phyloP scores from a whole-genome alignment of 2,113 vertebrate species.

The Notothenia rossii region DNA sequence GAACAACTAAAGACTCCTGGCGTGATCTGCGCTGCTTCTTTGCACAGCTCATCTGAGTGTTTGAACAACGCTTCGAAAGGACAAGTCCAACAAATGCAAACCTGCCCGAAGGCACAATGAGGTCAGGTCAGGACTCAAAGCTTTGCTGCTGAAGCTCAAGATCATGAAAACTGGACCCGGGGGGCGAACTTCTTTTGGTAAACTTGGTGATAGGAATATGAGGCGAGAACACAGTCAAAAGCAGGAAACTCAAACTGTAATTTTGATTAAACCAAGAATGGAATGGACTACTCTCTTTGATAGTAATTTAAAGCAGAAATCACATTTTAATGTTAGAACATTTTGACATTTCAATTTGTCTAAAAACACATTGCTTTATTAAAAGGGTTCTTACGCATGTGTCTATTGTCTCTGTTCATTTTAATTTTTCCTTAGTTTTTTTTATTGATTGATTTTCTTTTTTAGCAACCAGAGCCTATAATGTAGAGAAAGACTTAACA shows the following conservation, averaged over 20 bases:
- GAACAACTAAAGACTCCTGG: conserved; percentile 74
- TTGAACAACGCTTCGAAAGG: neutral
- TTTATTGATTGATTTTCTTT: too few relatives aligned
- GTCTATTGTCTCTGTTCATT: too few relatives aligned
- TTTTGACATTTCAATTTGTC: conserved; percentile 9
- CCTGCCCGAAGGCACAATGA: conserved; percentile 12
- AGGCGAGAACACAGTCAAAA: neutral
- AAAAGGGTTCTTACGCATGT: neutral
- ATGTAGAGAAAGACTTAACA: too few relatives aligned
- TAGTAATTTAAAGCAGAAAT: conserved; percentile 7
- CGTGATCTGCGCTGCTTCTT: conserved; percentile 29
- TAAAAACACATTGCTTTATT: neutral
- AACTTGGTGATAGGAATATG: neutral
- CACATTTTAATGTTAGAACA: conserved; percentile 10
- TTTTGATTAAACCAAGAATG: neutral
- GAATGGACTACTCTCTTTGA: conserved; percentile 25
- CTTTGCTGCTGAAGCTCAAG: conserved; percentile 2
- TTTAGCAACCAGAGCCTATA: too few relatives aligned
- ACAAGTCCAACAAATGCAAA: conserved; percentile 35
- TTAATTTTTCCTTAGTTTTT: too few relatives aligned
- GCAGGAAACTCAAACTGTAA: neutral
- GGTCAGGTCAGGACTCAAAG: neutral
- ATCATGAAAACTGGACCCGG: neutral
- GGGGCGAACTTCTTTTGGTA: neutral
- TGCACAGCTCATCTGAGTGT: conserved; percentile 25